Evolutionary conservation across 2,113 vertebrate genomes (phyloP).

Genomic region (Dinomys branickii): DNA sequence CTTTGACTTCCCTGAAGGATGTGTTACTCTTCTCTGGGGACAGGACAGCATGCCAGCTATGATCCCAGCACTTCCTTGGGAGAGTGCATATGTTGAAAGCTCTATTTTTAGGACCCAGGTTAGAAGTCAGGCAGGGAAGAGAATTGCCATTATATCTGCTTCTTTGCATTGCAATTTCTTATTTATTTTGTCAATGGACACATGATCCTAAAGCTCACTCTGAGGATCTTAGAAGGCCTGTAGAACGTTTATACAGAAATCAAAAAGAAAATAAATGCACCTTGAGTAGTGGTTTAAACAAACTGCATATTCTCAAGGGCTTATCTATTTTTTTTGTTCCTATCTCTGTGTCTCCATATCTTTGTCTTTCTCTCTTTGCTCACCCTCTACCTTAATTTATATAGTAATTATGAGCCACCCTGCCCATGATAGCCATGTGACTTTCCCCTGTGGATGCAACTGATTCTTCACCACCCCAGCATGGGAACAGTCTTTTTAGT

Average conservation of each 20-base stretch:
- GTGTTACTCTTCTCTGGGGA: not conserved
- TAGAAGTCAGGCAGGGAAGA: not conserved
- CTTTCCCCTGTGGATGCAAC: not conserved
- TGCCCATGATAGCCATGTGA: not conserved
- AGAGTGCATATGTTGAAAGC: not conserved
- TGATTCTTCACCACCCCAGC: not conserved
- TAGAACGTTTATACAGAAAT: not conserved
- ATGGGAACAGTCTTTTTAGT: not conserved
- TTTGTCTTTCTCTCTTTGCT: not conserved
- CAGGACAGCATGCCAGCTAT: not conserved
- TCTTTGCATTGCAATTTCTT: not conserved
- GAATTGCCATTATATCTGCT: not conserved
- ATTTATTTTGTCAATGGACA: not conserved
- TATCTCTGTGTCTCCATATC: not conserved
- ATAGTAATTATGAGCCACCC: not conserved
- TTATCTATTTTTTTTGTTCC: not conserved
- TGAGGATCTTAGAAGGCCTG: not conserved
- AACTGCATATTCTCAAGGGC: not conserved
- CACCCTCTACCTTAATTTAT: not conserved
- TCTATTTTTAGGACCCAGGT: not conserved
- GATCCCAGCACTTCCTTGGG: not conserved
- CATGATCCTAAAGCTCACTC: not conserved
- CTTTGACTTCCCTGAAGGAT: not conserved
- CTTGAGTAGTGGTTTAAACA: not conserved
- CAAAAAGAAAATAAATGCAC: not conserved